Evolutionary conservation across 2,113 vertebrate genomes (phyloP), one percentile per base, ranked within the genome.

Genomic region (Romanogobio albipinnatus): DNA sequence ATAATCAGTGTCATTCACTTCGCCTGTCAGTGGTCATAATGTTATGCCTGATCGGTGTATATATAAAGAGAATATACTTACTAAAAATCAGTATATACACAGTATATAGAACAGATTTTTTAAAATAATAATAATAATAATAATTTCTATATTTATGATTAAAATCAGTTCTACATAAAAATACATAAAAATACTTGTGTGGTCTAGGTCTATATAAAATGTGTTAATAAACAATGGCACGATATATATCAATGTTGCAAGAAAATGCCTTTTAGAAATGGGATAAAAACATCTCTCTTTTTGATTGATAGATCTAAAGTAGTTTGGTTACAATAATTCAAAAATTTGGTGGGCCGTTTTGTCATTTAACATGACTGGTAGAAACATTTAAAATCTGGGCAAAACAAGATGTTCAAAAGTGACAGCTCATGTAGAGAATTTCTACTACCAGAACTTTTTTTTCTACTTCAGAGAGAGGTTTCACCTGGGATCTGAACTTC

Each of bases 401-500:
- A 56, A 76, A 51, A 33, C 74, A 76, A 76, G 74, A 53, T 53
- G 47, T 76, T 53, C 24, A 47, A 86, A 68, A 74, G 19, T 56
- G 43, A 82, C 78, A 70, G 68, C 19, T 84, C 14, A 76, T 76
- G 15, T 39, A 71, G 64, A 59, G 15, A 9, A 71, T 51, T 76
- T 22, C 4, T 29, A 58, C 45, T n/a, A 8, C 53, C 49, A 9
- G 13, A 47, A 76, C 47, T 75, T 62, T 73, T 83, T 74, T 13
- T 74, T 11, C 43, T 51, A 70, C 51, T 51, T 75, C 83, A 70
- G 66, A 61, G 53, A 78, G 53, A 61, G 76, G 15, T 62, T 39
- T 29, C 79, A 74, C 62, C 43, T 79, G 80, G 53, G 29, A 87
- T 62, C 51, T 71, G 76, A 8, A 61, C 76, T 39, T 77, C 66